Evolutionary conservation across 2,113 vertebrate genomes (phyloP).

Genomic region (Gavia stellata): DNA sequence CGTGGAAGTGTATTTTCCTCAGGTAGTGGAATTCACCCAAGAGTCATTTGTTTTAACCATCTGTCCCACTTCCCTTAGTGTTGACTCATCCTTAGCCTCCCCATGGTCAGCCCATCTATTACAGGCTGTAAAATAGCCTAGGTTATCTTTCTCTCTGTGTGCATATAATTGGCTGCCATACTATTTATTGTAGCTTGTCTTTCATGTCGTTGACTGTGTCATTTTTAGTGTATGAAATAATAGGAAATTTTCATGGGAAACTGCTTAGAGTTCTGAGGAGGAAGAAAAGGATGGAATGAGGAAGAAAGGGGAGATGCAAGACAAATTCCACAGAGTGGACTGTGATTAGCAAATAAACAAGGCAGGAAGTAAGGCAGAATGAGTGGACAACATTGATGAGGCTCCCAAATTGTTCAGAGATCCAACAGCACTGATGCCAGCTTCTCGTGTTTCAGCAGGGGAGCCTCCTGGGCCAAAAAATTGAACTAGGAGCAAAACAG

Average conservation of each 20-base stretch:
- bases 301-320: neutral
- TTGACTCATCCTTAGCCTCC: slow-evolving; percentile 43
- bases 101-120: slow-evolving; percentile 11
- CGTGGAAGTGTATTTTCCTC: neutral
- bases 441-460: neutral
- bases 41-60: slow-evolving; percentile 53
- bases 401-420: neutral
- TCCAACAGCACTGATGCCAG: neutral
- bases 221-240: neutral
- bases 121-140: neutral
- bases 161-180: neutral
- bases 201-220: neutral
- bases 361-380: neutral
- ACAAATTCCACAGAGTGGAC: neutral
- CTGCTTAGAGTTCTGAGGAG: neutral
- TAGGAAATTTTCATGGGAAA: neutral
- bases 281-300: neutral
- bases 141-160: neutral
- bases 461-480: neutral
- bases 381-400: neutral
- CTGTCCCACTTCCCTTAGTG: slow-evolving; percentile 20
- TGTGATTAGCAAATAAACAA: neutral
- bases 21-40: slow-evolving; percentile 28
- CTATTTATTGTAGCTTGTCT: neutral
- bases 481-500: neutral